These are phyloP conservation scores for Spinus olivaceus DNA, from an alignment of 2,797 vertebrate species.

Conservation along the genomic window DNA sequence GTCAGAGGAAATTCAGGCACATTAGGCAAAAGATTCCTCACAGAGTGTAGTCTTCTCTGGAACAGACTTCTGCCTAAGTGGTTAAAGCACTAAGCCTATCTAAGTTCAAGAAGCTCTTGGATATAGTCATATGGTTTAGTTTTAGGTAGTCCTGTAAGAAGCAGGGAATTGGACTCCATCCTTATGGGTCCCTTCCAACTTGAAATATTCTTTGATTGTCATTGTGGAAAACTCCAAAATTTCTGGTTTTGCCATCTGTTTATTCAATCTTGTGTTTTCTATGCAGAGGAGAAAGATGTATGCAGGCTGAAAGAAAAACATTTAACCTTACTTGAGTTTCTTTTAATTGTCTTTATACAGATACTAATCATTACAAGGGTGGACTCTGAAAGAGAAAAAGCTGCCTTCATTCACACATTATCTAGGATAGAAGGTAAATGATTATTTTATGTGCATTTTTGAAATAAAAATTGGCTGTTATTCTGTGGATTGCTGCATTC, in stretches of 20 bases:
- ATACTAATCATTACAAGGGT: slow-evolving; percentile 83
- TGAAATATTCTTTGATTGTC: background rate
- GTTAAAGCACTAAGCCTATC: background rate
- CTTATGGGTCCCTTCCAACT: background rate
- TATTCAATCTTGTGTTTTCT: background rate
- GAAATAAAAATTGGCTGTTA: background rate
- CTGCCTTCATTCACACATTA: slow-evolving; percentile 73
- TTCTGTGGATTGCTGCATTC: background rate
- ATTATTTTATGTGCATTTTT: background rate
- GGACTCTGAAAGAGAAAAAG: slow-evolving; percentile 73
- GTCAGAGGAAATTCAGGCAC: background rate
- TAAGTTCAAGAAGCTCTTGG: background rate
- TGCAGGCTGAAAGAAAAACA: background rate
- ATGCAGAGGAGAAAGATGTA: background rate
- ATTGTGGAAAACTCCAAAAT: background rate
- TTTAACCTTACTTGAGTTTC: background rate
- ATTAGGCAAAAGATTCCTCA: background rate
- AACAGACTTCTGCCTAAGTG: background rate
- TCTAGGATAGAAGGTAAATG: slow-evolving; percentile 79
- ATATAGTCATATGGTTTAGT: background rate
- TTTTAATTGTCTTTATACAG: slow-evolving; percentile 71
- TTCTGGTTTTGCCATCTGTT: background rate
- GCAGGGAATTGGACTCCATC: background rate
- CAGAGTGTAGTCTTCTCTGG: background rate
- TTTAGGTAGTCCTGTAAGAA: background rate